Base-by-base conservation (phyloP, 2,113 vertebrate genomes). In the Oncorhynchus gorbuscha region DNA sequence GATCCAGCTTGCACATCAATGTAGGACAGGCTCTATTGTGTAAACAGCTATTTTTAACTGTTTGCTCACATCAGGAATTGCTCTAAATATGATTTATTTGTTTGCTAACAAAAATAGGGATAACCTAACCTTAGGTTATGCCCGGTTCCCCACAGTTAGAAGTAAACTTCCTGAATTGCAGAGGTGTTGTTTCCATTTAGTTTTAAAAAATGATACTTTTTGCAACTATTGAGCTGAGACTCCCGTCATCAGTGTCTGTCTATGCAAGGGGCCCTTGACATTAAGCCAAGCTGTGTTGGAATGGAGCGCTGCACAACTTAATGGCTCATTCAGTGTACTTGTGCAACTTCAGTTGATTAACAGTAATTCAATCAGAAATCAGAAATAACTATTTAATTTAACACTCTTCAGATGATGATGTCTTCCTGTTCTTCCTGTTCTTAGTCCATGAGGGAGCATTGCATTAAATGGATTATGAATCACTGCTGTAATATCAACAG, bases 301-400 rank as follows among this genome's bases (percentile, higher is more conserved):
- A 22, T 83, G 68, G 76, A 85, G 79, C 72, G 55, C n/a, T 2
- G 24, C 74, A 71, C 74, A 74, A 49, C 28, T 75, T 58, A 73
- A 78, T 69, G n/a, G 39, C 69, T 51, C 71, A 45, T 24, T 71
- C 76, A 74, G 72, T 66, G 35, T 75, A 64, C 81, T 85, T 78
- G 65, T 76, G 77, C 82, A 77, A 61, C 84, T 84, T 79, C 48
- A 81, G 69, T 74, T 90, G 87, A 92, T 90, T 88, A 86, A 86
- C 81, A 80, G 74, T 66, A 77, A 85, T 87, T 77, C 85, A 72
- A 74, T 72, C 39, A 11, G 66, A 51, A 45, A 45, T 45, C 39
- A 11, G 13, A 62, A 62, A 62, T 62, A 62, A 62, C n/a, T 22
- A 62, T 62, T n/a, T 62, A n/a, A 62, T 62, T 9, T 62, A n/a